Percentiles rank a stretch among this genome's conserved stretches.
These are phyloP conservation scores for Elegia similella DNA, from an alignment of 2,888 invertebrate species.

Conservation along the genomic window DNA sequence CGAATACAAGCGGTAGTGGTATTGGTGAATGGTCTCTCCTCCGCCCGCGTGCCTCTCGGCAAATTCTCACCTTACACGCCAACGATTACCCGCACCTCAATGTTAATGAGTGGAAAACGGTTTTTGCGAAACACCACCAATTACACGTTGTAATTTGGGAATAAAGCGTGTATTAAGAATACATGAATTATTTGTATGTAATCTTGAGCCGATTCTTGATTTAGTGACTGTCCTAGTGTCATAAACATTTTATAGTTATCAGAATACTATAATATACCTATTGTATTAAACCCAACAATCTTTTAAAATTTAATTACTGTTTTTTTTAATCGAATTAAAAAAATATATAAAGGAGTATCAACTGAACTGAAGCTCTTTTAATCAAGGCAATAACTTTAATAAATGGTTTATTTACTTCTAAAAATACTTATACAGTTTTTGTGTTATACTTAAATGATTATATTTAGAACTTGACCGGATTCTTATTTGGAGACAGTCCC, in stretches of 20 bases:
- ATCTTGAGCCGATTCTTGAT: neutral
- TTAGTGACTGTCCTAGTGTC: neutral
- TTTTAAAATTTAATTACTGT: too few species aligned
- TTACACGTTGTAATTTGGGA: conserved; percentile 12
- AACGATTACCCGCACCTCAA: conserved; percentile 44
- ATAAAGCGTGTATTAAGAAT: conserved; percentile 1
- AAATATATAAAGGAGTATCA: too few species aligned
- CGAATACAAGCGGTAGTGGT: conserved; percentile 46
- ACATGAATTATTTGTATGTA: neutral
- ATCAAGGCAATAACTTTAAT: too few species aligned
- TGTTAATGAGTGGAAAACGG: conserved; percentile 58
- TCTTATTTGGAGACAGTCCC: too few species aligned
- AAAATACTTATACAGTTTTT: too few species aligned
- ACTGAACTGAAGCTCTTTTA: too few species aligned
- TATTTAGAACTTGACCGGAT: too few species aligned
- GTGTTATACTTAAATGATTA: too few species aligned
- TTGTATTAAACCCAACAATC: too few species aligned
- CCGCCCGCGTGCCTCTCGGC: conserved; percentile 53
- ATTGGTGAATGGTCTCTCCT: conserved; percentile 47
- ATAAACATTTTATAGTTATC: neutral
- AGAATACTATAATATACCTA: too few species aligned
- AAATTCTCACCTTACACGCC: conserved; percentile 57
- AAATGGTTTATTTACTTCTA: too few species aligned
- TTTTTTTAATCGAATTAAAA: too few species aligned
- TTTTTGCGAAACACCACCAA: conserved; percentile 37